These are phyloP conservation scores for Bombus sibiricus DNA, from an alignment of 1,140 invertebrate genomes.

Conservation along the genomic window DNA sequence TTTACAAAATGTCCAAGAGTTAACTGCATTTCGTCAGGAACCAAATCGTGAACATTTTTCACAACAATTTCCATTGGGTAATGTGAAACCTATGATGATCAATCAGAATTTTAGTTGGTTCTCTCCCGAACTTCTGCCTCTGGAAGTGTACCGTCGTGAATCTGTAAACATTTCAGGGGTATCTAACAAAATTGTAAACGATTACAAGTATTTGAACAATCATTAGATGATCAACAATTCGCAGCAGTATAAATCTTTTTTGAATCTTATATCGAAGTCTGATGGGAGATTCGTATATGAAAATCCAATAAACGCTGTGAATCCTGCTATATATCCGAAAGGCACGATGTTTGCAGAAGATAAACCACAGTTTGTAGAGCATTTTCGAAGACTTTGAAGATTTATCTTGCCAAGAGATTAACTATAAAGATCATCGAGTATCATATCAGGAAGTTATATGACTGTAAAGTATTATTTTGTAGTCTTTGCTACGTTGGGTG, in stretches of 20 bases:
- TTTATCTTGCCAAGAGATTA: background rate
- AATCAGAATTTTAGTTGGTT: background rate
- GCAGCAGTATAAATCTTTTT: background rate
- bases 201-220: background rate
- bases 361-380: background rate
- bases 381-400: background rate
- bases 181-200: background rate
- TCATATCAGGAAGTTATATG: too few species aligned
- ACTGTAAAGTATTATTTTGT: background rate
- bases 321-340: background rate
- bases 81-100: background rate
- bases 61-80: background rate
- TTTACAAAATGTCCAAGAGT: background rate
- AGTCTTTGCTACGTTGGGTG: conserved; percentile 15
- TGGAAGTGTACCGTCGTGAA: background rate
- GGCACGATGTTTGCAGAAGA: too few species aligned
- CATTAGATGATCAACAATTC: background rate
- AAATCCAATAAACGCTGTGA: background rate
- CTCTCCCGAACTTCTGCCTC: too few species aligned
- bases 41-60: background rate
- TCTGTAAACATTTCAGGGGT: background rate
- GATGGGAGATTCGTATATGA: background rate
- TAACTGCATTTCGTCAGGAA: background rate
- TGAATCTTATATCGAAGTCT: background rate
- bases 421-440: background rate